phyloP scores from a whole-genome alignment of 2,888 invertebrate genomes.

The Microctonus brassicae region DNA sequence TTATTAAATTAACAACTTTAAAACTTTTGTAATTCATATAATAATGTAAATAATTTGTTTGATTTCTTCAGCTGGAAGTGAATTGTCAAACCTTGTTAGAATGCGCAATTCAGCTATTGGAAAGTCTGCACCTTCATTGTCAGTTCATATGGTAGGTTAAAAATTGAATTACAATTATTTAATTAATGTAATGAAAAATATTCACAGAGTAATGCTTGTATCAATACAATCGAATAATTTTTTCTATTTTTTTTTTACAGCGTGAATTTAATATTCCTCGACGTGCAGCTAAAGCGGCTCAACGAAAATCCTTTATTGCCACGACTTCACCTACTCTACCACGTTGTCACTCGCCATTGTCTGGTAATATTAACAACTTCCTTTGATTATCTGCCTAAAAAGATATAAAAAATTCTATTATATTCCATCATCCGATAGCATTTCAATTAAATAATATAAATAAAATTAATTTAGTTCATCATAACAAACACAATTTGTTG shows the following conservation, averaged over 20 bases:
- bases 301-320: slow-evolving; percentile 82
- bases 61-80: slow-evolving; percentile 64
- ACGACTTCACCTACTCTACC: slow-evolving; percentile 82
- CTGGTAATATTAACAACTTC: slow-evolving; percentile 68
- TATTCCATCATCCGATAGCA: slow-evolving; percentile 13
- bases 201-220: neutral
- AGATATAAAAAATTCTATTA: neutral
- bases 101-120: slow-evolving; percentile 91
- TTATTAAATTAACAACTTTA: too few species aligned
- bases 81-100: slow-evolving; percentile 83
- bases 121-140: slow-evolving; percentile 94
- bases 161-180: neutral
- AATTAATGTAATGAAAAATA: neutral
- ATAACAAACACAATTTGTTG: slow-evolving; percentile 22
- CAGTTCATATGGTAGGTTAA: slow-evolving; percentile 77
- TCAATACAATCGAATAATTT: neutral
- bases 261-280: slow-evolving; percentile 70
- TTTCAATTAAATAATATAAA: slow-evolving; percentile 21
- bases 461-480: slow-evolving; percentile 43
- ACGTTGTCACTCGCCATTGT: slow-evolving; percentile 84
- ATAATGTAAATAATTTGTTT: slow-evolving; percentile 33
- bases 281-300: slow-evolving; percentile 74
- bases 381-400: neutral
- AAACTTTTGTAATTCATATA: neutral
- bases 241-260: slow-evolving; percentile 50